Conservation (phyloP, 1,140 invertebrate genomes). For the Heliconius melpomene region DNA sequence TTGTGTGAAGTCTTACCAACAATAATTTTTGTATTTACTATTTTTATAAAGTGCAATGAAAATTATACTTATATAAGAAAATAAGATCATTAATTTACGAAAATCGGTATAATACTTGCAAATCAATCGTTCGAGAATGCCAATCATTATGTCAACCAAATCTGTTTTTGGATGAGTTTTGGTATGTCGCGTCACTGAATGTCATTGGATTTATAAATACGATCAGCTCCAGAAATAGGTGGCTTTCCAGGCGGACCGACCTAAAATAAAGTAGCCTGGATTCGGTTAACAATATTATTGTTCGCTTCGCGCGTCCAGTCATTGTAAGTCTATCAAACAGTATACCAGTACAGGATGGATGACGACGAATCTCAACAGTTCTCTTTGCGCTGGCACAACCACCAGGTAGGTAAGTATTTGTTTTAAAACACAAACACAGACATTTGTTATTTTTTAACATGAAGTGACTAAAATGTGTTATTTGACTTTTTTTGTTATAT, state of each 20-base stretch:
- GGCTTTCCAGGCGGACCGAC: constrained; percentile 81
- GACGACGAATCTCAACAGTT: constrained; percentile 85
- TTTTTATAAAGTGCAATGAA: too few species aligned
- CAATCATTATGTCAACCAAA: constrained; percentile 75
- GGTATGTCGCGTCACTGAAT: constrained; percentile 80
- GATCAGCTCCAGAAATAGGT: constrained; percentile 82
- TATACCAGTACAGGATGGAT: constrained; percentile 61
- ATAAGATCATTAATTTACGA: not conserved
- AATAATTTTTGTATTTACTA: too few species aligned
- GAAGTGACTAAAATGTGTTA: constrained; percentile 26
- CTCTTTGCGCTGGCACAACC: constrained; percentile 91
- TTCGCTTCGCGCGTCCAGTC: constrained; percentile 50
- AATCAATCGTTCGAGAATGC: constrained; percentile 50
- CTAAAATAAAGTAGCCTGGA: constrained; percentile 82
- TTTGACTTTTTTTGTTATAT: too few species aligned
- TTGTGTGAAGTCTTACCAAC: too few species aligned
- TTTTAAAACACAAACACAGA: constrained; percentile 42
- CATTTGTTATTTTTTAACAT: constrained; percentile 27
- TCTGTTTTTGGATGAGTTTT: constrained; percentile 80
- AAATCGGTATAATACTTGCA: not conserved
- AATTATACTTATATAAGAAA: too few species aligned
- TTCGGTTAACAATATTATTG: constrained; percentile 80
- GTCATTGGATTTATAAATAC: constrained; percentile 82
- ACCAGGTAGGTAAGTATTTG: constrained; percentile 83
- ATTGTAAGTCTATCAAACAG: constrained; percentile 46